Evolutionary conservation across 1,140 invertebrate species (phyloP).

Genomic region (Drosophila suzukii): DNA sequence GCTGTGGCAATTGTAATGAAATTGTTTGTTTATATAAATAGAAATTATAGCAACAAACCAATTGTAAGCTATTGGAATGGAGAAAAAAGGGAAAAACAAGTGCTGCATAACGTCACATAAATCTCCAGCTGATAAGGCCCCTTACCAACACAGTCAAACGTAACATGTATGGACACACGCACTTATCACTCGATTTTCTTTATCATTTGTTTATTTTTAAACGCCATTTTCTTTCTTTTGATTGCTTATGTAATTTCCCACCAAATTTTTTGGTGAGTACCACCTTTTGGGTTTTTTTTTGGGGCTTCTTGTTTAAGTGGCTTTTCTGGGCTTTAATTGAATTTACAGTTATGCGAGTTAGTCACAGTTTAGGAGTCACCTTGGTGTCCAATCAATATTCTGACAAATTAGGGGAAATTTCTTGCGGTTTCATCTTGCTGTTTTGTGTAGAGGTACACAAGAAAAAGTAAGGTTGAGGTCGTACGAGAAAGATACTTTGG

Average conservation of each 20-base stretch:
- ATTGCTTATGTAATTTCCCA: slow-evolving; percentile 49
- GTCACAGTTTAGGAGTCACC: slow-evolving; percentile 31
- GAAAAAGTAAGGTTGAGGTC: not conserved
- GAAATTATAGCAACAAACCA: slow-evolving; percentile 47
- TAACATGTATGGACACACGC: not conserved
- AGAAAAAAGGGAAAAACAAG: slow-evolving; percentile 15
- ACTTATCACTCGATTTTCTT: slow-evolving; percentile 47
- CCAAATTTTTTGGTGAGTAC: slow-evolving; percentile 16
- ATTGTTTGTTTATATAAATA: slow-evolving; percentile 70
- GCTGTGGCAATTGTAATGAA: slow-evolving; percentile 65
- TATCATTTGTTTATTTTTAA: slow-evolving; percentile 54
- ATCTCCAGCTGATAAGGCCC: slow-evolving; percentile 34
- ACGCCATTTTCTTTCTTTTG: slow-evolving; percentile 20
- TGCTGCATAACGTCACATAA: slow-evolving; percentile 36
- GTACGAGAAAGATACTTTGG: not conserved
- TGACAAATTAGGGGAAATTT: slow-evolving; percentile 33
- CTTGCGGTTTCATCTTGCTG: slow-evolving; percentile 9
- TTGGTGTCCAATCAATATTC: slow-evolving; percentile 34
- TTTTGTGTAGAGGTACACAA: not conserved
- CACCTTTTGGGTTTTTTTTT: slow-evolving; percentile 3
- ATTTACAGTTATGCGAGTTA: slow-evolving; percentile 26
- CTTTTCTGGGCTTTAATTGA: slow-evolving; percentile 33
- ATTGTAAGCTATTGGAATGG: slow-evolving; percentile 30
- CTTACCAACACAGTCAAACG: not conserved
- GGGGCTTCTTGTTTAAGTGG: slow-evolving; percentile 1